phyloP scores from a whole-genome alignment of 2,797 vertebrate species.

The Molossus molossus region DNA sequence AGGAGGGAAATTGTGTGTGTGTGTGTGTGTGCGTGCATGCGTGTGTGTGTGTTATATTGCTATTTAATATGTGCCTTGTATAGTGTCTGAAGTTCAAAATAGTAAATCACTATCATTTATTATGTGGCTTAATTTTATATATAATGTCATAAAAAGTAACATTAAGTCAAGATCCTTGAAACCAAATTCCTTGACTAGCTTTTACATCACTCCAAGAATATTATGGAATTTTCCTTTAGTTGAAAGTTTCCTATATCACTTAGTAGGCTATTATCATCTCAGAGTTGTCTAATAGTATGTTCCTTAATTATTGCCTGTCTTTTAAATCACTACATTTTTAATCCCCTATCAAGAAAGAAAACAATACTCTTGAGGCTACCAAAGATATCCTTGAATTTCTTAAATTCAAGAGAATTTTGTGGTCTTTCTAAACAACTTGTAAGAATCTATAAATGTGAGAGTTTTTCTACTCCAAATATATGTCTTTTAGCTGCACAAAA shows the following conservation, averaged over 20 bases:
- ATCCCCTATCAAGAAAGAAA: neutral
- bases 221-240: neutral
- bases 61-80: neutral
- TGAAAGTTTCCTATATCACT: neutral
- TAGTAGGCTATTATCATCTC: slow-evolving; percentile 22
- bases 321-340: slow-evolving; percentile 64
- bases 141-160: neutral
- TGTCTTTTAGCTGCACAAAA: neutral
- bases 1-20: neutral
- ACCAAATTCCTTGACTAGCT: neutral
- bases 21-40: too few relatives aligned
- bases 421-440: neutral
- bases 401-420: slow-evolving; percentile 3
- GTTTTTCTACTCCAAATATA: neutral
- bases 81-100: neutral
- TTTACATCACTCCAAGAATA: slow-evolving; percentile 41
- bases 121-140: neutral
- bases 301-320: slow-evolving; percentile 64
- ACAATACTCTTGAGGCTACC: neutral
- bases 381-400: slow-evolving; percentile 39
- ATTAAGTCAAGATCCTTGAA: slow-evolving; percentile 23
- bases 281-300: neutral
- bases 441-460: neutral
- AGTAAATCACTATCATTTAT: neutral
- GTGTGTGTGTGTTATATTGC: neutral